Evolutionary conservation across 2,888 invertebrate genomes (phyloP), one percentile per base, ranked within the genome.

Genomic region (Melinopterus prodromus): DNA sequence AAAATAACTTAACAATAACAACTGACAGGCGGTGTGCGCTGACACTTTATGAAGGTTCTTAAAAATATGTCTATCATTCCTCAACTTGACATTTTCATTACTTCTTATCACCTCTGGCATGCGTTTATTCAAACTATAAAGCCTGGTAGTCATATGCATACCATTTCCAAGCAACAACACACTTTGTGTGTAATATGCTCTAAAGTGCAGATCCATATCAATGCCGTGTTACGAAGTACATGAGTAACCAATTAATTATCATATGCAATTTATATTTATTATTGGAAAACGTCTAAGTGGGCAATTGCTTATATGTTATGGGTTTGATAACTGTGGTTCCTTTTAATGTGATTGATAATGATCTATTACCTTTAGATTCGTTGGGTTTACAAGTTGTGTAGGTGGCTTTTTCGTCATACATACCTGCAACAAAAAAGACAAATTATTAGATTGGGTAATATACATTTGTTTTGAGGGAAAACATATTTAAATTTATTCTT

Each of bases 131-230:
- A 12, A 53, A 9, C 12, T 12, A 53, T 53, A 53, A 53, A 53
- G 53, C 7, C 53, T 53, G 5, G 53, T 53, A 53, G 53, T 7
- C 53, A 53, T 9, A 9, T 7, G 5, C 53, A 12, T 53, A 53
- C 53, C 7, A 12, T 53, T 7, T 53, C 7, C 53, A 26, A 26
- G 53, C 12, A 53, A 53, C 53, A 53, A 26, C 26, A 26, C 26
- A 26, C 26, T 26, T 26, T 26, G 26, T 26, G 5, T 53, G 12
- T 53, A 53, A 53, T 53, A 6, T 53, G 53, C 9, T 7, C 7
- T 53, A 53, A 53, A 53, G 53, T 53, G 53, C 53, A 53, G 53
- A 53, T 53, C 53, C 53, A 53, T 53, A 53, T 53, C 53, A 53
- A 2, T 53, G 53, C 9, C 5, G 53, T 6, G 12, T 53, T 53